Evolutionary conservation across 37 sponge, comb jelly and placozoan genomes (phyloP), one percentile per base, ranked within the genome.

Genomic region (Lycopodina hypogea): DNA sequence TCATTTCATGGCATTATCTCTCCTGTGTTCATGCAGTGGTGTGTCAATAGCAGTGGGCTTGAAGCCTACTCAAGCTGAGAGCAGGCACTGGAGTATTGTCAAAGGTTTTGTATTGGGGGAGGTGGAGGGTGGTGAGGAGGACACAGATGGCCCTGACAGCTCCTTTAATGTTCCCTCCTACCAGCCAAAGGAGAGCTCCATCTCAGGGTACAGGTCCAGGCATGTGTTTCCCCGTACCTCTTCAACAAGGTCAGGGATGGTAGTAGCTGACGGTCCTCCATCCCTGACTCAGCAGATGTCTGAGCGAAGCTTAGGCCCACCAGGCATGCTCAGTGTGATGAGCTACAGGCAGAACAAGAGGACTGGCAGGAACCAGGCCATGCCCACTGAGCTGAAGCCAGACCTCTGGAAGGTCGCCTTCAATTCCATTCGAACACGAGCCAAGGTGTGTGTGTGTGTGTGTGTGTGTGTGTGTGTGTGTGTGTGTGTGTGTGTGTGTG

Each of bases 331-430:
- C 23, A 45, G 48, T 45, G 48, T 70, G 48, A 23, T 19, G 48
- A 70, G 42, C 14, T 48, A 45, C 35, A 33, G 19, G 56, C 24
- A 23, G 14, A 48, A 78, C 68, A 66, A 53, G 56, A 55, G 37
- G 9, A 73, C 82, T 64, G 73, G 82, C 24, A 60, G 82, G 74
- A 35, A 34, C 64, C 65, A 63, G 60, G 84, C 77, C 42, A 39
- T 68, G 18, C 29, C 59, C 32, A 42, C 41, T 7, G 80, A 85
- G 33, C 74, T 73, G 37, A 85, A 85, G 52, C 86, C 86, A 33
- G 86, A 85, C 62, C 56, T 85, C 24, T 85, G 86, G 86, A 85
- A 85, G 69, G 34, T 78, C 1, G 79, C 69, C 39, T 50, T 64
- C n/a, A 50, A 56, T 24, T 33, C 78, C 26, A 41, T 77, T 18